phyloP scores from a whole-genome alignment of 1,140 invertebrate genomes.

The Scaptomyza hsui region DNA sequence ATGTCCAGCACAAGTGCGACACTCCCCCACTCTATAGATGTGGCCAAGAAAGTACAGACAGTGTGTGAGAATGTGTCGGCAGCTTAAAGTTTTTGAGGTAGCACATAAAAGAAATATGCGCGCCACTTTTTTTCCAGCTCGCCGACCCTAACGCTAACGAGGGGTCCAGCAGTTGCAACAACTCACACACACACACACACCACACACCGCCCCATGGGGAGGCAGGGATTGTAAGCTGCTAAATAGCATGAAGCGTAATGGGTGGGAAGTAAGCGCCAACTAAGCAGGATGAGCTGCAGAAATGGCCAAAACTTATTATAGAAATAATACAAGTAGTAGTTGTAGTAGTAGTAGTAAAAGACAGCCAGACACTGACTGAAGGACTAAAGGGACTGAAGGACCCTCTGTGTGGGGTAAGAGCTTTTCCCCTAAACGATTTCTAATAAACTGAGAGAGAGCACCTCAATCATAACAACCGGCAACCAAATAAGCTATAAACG shows the following conservation, averaged over 20 bases:
- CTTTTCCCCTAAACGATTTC: constrained; percentile 32
- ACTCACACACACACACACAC: neutral
- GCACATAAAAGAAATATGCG: constrained; percentile 72
- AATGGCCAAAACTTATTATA: constrained; percentile 79
- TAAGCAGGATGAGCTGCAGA: constrained; percentile 76
- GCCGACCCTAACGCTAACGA: constrained; percentile 45
- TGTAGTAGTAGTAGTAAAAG: neutral
- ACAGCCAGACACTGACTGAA: neutral
- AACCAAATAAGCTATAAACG: constrained; percentile 78
- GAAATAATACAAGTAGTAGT: constrained; percentile 63
- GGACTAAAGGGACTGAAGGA: neutral
- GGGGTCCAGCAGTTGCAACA: constrained; percentile 15
- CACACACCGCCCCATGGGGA: neutral
- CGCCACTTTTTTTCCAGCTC: constrained; percentile 42
- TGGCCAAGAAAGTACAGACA: constrained; percentile 36
- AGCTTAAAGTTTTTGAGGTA: constrained; percentile 78
- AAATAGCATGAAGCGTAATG: constrained; percentile 73
- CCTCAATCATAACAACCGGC: constrained; percentile 56
- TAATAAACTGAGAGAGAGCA: constrained; percentile 26
- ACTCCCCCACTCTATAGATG: constrained; percentile 15
- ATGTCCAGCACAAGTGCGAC: constrained; percentile 34
- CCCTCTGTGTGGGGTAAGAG: neutral
- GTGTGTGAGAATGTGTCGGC: constrained; percentile 41
- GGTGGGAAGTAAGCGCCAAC: constrained; percentile 68
- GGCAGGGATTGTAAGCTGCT: constrained; percentile 65